Base-by-base conservation (phyloP, 1,140 invertebrate species). In the Solenopsis invicta region DNA sequence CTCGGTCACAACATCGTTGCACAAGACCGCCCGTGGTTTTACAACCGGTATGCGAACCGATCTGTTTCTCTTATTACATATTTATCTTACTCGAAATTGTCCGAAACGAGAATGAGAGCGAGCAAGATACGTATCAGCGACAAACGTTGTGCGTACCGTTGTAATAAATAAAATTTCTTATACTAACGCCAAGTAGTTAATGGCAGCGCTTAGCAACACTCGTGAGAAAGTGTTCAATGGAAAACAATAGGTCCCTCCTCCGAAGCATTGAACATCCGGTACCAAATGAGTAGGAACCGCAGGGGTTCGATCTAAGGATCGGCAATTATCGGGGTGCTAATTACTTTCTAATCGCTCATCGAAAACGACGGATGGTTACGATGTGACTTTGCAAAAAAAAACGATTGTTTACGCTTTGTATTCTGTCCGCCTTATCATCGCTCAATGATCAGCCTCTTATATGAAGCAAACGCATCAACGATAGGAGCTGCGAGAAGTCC, bases 301-400 rank as follows among this genome's bases (percentile, higher is more conserved):
- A 80, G 90, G 91, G 86, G 87, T 89, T 81, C 50, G 77, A 82
- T 69, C 52, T 66, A 48, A 84, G 34, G 89, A 84, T 85, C 59
- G 13, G 62, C 48, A 34, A 64, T 18, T 77, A 89, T 87, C 72
- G 45, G 56, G 66, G 78, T 67, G 86, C 62, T 90, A 90, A 90
- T 90, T 90, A 81, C 89, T 90, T 90, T 87, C 89, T 88, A 90
- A 90, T 90, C 88, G 69, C 56, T 66, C 34, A 54, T 87, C 75
- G 48, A 37, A 81, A 81, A 67, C 34, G 59, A 76, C 24, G 48
- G 48, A 66, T 72, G 77, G 5, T 3, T 10, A 37, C 77, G 75
- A 90, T 87, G 88, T 90, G 89, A 90, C 88, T 85, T 61, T 34
- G 66, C 64, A 72, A 74, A 80, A 29, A 29, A 85, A 84, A 89